Evolutionary conservation across 2,113 vertebrate species (phyloP), one percentile per base, ranked within the genome.

Genomic region (Phyllopteryx taeniolatus): DNA sequence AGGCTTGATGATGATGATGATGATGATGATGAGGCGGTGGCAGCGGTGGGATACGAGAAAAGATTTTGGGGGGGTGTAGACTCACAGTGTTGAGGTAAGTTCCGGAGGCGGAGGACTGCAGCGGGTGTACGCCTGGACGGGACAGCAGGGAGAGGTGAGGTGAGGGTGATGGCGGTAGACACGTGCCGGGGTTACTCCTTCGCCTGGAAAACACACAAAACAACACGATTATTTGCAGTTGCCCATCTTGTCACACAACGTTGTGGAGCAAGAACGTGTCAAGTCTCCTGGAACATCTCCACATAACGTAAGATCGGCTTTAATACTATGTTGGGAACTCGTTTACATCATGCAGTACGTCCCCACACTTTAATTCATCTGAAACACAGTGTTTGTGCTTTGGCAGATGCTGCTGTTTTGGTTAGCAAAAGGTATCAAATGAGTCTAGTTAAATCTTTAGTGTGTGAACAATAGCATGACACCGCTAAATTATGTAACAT

Each of bases 31-130:
- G 71, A 76, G 47, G 75, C 66, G 79, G 79, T 71, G 53, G 12
- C 6, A 69, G 67, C 71, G 57, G 12, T 2, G 71, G 61, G 60
- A 10, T 2, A 33, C 5, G 3, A 27, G 15, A 8, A 42, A n/a
- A 31, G 27, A 13, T 22, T 46, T 9, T 4, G 74, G 66, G 51
- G 70, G 43, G 2, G 20, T 4, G 46, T 67, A n/a, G 20, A 90
- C 93, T 92, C 86, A 94, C 93, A 15, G 92, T 79, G 84, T 91
- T 92, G 79, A 94, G 92, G 80, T 93, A 94, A 19, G 90, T 82
- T 15, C 90, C 75, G 5, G 89, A 76, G 35, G 86, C 74, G 0
- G 91, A 85, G 0, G 92, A 85, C 83, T 92, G 92, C 1, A 93
- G 81, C 13, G 90, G 46, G 66, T 85, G 90, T 8, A 87, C 86